Conservation (phyloP, 2,113 vertebrate species). For the Heterocephalus glaber region DNA sequence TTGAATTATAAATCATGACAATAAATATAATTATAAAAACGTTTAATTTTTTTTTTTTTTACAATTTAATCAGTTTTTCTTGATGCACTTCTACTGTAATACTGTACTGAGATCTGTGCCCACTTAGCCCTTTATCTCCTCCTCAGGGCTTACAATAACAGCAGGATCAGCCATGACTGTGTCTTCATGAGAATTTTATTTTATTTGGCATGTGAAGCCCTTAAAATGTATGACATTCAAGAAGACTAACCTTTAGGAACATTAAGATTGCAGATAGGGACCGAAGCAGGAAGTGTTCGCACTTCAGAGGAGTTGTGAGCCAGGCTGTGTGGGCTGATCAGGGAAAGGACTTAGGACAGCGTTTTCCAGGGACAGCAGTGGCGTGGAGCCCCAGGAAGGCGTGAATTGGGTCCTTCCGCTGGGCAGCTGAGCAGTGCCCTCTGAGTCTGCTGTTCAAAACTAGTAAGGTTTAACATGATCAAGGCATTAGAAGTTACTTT, state of each 20-base stretch:
- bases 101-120: neutral
- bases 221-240: conserved; percentile 16
- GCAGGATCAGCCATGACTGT: neutral
- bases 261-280: neutral
- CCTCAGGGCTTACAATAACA: neutral
- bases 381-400: neutral
- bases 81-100: neutral
- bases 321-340: neutral
- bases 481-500: neutral
- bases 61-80: neutral
- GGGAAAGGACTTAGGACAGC: neutral
- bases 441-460: neutral
- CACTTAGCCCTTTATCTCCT: neutral
- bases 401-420: neutral
- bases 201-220: neutral
- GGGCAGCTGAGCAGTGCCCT: neutral
- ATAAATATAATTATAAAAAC: neutral
- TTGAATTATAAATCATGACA: neutral
- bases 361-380: neutral
- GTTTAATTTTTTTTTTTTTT: neutral
- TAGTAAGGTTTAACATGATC: neutral
- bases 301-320: neutral
- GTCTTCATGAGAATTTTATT: neutral
- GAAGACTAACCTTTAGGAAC: neutral
- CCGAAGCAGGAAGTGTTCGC: neutral